Evolutionary conservation across 1,140 invertebrate species (phyloP), one percentile per base, ranked within the genome.

Genomic region (Drosophila rhopaloa): DNA sequence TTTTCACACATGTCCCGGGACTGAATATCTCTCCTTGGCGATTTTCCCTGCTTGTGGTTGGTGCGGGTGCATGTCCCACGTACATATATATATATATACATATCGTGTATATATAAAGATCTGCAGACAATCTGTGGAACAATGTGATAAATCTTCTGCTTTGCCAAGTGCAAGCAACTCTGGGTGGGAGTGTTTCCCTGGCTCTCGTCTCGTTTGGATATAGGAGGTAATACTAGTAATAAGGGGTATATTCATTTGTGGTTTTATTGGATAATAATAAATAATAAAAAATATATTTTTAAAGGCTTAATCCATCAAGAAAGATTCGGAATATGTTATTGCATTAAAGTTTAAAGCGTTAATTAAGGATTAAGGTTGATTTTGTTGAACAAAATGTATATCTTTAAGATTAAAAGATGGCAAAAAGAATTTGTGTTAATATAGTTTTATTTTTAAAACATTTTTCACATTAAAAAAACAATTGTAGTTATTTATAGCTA

Each of bases 91-190:
- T 40, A 27, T 40, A 44, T 56, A 35, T 53, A 43, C 63, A 50
- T 38, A 40, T 37, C n/a, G 32, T 61, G 38, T 65, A 72, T 77
- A 76, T 76, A 81, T 65, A 75, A 71, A 79, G 73, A 89, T 89
- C 84, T 89, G 84, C 80, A 89, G 84, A 89, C 84, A 89, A 89
- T 89, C 84, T 89, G 84, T 89, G 84, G 84, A 89, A 89, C 84
- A 89, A 89, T 89, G 84, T 89, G 84, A 89, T 89, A 89, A 89
- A 89, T 89, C 84, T 89, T 89, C 76, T 81, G 78, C 58, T 80
- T 59, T 74, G 73, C 72, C 72, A 76, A 66, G 53, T 67, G 73
- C 70, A 81, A 66, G 71, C 82, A 67, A 55, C 81, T 79, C 80
- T 83, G 83, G 83, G 83, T 88, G 83, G 83, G 83, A 86, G 83